Conservation (phyloP, 2,888 invertebrate species). For the Tortricodes alternella region DNA sequence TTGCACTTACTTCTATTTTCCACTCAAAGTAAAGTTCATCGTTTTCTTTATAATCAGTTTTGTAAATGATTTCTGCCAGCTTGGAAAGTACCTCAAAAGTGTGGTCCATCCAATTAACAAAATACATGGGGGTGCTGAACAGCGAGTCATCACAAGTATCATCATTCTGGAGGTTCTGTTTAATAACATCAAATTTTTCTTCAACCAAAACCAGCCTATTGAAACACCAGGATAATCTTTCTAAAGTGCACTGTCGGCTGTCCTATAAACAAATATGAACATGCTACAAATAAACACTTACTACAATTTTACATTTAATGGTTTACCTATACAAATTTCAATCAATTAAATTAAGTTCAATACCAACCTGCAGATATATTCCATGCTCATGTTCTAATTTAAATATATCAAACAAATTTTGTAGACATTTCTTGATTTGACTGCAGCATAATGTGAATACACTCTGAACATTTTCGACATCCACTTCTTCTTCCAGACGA, state of each 20-base stretch:
- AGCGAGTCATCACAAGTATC: constrained; percentile 48
- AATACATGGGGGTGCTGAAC: constrained; percentile 62
- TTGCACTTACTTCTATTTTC: constrained; percentile 60
- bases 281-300: background rate
- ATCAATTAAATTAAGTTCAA: background rate
- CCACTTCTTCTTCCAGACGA: constrained; percentile 36
- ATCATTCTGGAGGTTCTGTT: constrained; percentile 33
- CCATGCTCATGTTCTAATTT: constrained; percentile 57
- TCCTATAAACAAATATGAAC: constrained; percentile 51
- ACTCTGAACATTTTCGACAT: constrained; percentile 49
- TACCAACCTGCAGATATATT: constrained; percentile 53
- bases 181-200: constrained; percentile 42
- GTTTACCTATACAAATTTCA: background rate
- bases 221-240: constrained; percentile 69
- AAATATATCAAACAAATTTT: constrained; percentile 64
- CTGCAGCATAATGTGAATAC: constrained; percentile 64
- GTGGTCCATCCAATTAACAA: constrained; percentile 78
- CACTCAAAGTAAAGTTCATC: constrained; percentile 48
- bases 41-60: constrained; percentile 54
- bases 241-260: constrained; percentile 61
- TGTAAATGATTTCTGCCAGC: constrained; percentile 57
- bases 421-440: constrained; percentile 68
- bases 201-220: constrained; percentile 55
- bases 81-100: constrained; percentile 68
- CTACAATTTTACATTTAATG: background rate